Evolutionary conservation across 2,113 vertebrate genomes (phyloP).

Genomic region (Anthoscopus minutus): DNA sequence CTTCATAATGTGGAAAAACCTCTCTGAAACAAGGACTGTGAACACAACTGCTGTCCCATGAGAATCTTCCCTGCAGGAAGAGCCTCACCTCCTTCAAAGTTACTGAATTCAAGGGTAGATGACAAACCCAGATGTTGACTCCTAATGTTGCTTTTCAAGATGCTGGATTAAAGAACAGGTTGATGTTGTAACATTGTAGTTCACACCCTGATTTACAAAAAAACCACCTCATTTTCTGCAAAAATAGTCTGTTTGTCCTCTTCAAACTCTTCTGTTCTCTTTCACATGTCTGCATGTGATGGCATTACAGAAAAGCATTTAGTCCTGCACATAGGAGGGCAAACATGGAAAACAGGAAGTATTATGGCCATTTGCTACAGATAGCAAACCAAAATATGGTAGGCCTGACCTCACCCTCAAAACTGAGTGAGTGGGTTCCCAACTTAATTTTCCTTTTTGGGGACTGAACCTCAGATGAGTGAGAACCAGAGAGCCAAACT

Average conservation of each 20-base stretch:
- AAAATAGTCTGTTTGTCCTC: background rate
- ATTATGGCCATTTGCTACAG: background rate
- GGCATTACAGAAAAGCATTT: background rate
- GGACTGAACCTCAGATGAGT: background rate
- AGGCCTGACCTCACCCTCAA: background rate
- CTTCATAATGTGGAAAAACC: background rate
- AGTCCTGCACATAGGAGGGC: background rate
- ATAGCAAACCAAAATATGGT: background rate
- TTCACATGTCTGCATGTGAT: rapidly evolving
- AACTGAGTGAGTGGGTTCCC: background rate
- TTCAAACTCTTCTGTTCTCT: background rate
- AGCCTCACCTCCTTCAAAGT: background rate
- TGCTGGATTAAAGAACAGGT: background rate
- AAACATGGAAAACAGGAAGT: background rate
- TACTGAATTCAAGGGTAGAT: background rate
- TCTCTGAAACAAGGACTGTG: background rate
- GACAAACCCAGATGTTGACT: background rate
- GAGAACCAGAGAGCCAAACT: background rate
- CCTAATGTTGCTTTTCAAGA: background rate
- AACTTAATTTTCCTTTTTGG: background rate
- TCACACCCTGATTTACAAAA: background rate
- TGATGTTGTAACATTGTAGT: background rate
- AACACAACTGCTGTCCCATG: background rate
- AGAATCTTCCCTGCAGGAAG: background rate
- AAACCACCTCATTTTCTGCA: rapidly evolving